Conservation (phyloP, 2,797 vertebrate species). For the Sebastes cheni region DNA sequence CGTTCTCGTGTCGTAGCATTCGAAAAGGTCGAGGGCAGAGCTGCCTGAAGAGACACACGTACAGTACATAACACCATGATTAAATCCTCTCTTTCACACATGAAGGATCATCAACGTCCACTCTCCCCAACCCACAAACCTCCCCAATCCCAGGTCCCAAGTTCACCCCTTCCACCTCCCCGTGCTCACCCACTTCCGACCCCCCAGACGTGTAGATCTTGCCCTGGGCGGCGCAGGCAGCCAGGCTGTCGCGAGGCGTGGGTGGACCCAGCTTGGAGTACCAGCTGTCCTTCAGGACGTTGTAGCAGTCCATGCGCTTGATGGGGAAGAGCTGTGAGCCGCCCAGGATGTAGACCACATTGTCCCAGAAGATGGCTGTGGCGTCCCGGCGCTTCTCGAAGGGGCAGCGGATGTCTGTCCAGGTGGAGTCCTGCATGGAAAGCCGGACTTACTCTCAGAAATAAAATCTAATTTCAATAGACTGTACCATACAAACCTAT, state of each 20-base stretch:
- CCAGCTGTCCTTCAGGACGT: conserved; percentile 98
- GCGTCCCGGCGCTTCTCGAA: conserved; percentile 98
- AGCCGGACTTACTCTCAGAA: conserved; percentile 9
- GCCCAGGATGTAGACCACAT: conserved; percentile 98
- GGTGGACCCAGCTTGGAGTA: conserved; percentile 97
- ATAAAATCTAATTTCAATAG: background rate
- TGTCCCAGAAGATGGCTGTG: conserved; percentile 97
- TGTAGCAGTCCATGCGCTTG: conserved; percentile 99
- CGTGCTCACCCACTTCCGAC: conserved; percentile 93
- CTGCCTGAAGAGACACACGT: conserved; percentile 83
- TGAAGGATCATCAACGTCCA: background rate
- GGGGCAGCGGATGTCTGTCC: conserved; percentile 97
- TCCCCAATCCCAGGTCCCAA: background rate
- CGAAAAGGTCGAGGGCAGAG: conserved; percentile 94
- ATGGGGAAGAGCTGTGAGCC: conserved; percentile 98
- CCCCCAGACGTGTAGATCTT: conserved; percentile 99
- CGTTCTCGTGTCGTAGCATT: conserved; percentile 96
- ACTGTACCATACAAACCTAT: background rate
- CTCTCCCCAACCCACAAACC: background rate
- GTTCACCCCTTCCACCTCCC: conserved; percentile 46
- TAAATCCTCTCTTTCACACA: background rate
- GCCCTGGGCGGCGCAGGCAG: conserved; percentile 94
- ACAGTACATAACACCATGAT: background rate
- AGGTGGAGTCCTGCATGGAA: conserved; percentile 90
- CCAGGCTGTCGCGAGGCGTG: conserved; percentile 96